Evolutionary conservation across 2,888 invertebrate species (phyloP).

Genomic region (Pristionchus maxplancki): DNA sequence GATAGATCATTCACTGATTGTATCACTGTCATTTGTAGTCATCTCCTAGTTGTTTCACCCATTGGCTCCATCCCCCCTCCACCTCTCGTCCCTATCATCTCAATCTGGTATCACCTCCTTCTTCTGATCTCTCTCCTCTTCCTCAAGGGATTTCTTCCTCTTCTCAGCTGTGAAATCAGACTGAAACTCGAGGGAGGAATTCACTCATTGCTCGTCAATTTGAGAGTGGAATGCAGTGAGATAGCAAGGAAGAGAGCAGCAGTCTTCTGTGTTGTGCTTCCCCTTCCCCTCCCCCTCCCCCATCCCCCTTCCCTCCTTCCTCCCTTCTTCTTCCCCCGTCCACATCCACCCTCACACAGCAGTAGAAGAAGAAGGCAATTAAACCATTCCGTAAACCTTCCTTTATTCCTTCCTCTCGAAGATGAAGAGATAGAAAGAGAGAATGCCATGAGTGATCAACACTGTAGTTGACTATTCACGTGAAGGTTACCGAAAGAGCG

Average conservation of each 20-base stretch:
- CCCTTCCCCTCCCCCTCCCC: not conserved
- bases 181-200: not conserved
- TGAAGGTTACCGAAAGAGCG: not conserved
- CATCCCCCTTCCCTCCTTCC: not conserved
- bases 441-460: not conserved
- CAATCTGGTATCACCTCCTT: not conserved
- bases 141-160: not conserved
- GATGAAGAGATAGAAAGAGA: not conserved
- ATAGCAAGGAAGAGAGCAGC: slow-evolving; percentile 7
- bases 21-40: not conserved
- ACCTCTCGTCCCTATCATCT: not conserved
- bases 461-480: not conserved
- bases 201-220: not conserved
- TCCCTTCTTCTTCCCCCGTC: not conserved
- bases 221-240: not conserved
- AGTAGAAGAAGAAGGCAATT: slow-evolving; percentile 9
- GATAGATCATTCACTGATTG: not conserved
- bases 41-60: not conserved
- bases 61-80: not conserved
- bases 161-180: not conserved
- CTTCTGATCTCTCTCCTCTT: not conserved
- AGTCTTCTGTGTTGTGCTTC: not conserved
- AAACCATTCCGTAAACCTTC: slow-evolving; percentile 16
- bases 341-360: slow-evolving; percentile 27
- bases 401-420: not conserved